phyloP scores from a whole-genome alignment of 1,140 invertebrate species.

The Dendrolimus kikuchii region DNA sequence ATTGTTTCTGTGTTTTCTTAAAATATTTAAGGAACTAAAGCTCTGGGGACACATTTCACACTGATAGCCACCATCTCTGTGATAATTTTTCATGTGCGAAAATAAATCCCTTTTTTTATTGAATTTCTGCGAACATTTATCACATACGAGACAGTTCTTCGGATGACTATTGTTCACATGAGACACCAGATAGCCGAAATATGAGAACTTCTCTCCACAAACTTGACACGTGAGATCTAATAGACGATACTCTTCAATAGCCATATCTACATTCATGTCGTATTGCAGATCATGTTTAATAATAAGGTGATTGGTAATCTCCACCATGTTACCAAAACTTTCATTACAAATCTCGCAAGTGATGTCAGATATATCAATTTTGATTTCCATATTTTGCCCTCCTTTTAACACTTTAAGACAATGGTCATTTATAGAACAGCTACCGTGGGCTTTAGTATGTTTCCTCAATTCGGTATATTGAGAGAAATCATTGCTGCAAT shows the following conservation, averaged over 20 bases:
- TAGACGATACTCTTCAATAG: slow-evolving; percentile 49
- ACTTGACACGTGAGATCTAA: slow-evolving; percentile 39
- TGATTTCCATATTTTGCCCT: slow-evolving; percentile 59
- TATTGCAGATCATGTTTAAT: slow-evolving; percentile 48
- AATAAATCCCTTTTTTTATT: slow-evolving; percentile 59
- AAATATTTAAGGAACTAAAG: slow-evolving; percentile 52
- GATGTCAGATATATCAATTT: slow-evolving; percentile 52
- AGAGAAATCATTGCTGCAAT: slow-evolving; percentile 50
- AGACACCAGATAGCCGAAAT: slow-evolving; percentile 57
- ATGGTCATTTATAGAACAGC: slow-evolving; percentile 46
- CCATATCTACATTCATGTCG: slow-evolving; percentile 50
- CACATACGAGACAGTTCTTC: slow-evolving; percentile 53
- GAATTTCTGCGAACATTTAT: slow-evolving; percentile 58
- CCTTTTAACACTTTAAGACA: slow-evolving; percentile 54
- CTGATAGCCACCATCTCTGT: slow-evolving; percentile 52
- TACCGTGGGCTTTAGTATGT: slow-evolving; percentile 51
- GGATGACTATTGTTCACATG: slow-evolving; percentile 56
- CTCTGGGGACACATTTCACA: slow-evolving; percentile 47
- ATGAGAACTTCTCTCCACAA: slow-evolving; percentile 49
- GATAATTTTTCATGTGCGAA: slow-evolving; percentile 61
- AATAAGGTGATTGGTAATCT: slow-evolving; percentile 42
- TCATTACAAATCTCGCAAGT: slow-evolving; percentile 46
- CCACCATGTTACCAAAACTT: slow-evolving; percentile 28
- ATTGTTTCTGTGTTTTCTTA: slow-evolving; percentile 54
- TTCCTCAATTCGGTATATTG: slow-evolving; percentile 42